Base-by-base conservation (phyloP, 2,797 vertebrate species). In the Acipenser ruthenus region DNA sequence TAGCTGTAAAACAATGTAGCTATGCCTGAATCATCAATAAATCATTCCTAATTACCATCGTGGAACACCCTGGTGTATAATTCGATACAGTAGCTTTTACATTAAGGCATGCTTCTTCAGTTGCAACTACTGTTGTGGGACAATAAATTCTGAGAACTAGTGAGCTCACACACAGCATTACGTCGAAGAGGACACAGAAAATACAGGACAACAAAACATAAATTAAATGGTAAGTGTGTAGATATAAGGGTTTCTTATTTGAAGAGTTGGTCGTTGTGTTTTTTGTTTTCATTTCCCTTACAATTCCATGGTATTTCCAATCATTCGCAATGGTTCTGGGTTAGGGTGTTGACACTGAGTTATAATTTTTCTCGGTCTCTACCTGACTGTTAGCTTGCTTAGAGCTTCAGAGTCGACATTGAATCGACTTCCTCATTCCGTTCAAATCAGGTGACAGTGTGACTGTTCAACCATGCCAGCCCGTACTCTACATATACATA, bases 1-100 rank as follows among this genome's bases (percentile, higher is more conserved):
- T 62, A 23, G 60, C 60, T 15, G 47, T 62, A 62, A 62, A 62
- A 62, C 60, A 62, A 62, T 62, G 62, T 62, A 62, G 60, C 60
- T 62, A 12, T 62, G 47, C 18, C 18, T 62, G 6, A 62, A 62
- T 62, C 60, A 37, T 48, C 60, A 62, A 62, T 62, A 62, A 47
- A 62, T 62, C 60, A 62, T 62, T 62, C 18, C 47, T 18, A 62
- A 62, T 62, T 23, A 12, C 60, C 60, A n/a, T 62, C 47, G 1
- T 18, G 12, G 18, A n/a, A 23, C 9, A n/a, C 18, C 60, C 47
- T 62, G 13, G 60, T 62, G 60, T 62, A 62, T 18, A 23, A 62
- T 62, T 4, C 10, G 6, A 62, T 62, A 62, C 60, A 62, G 60
- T 9, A 58, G 55, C 55, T 58, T 58, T n/a, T 58, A 58, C 55